phyloP scores from a whole-genome alignment of 2,888 invertebrate genomes.

The Hypomecis atomaria region DNA sequence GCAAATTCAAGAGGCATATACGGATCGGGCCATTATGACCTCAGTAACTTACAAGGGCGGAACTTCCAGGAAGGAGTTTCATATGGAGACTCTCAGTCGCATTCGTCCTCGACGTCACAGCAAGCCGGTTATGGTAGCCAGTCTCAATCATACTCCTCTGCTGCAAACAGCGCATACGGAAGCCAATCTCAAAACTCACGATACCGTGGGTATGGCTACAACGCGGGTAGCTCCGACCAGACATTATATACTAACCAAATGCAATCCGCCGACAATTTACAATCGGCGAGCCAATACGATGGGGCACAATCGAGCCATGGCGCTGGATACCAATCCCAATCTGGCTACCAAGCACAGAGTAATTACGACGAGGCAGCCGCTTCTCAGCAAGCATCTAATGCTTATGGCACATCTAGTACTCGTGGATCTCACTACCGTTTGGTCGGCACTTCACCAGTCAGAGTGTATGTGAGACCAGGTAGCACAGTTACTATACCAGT shows the following conservation, averaged over 20 bases:
- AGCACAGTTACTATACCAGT: slow-evolving; percentile 65
- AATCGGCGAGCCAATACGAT: slow-evolving; percentile 50
- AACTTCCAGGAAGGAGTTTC: slow-evolving; percentile 69
- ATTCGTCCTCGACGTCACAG: slow-evolving; percentile 47
- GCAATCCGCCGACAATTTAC: slow-evolving; percentile 52
- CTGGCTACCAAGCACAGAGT: slow-evolving; percentile 54
- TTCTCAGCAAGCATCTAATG: slow-evolving; percentile 44
- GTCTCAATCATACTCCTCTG: slow-evolving; percentile 35
- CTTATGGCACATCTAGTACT: slow-evolving; percentile 45
- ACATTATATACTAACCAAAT: slow-evolving; percentile 50
- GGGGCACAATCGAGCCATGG: slow-evolving; percentile 40
- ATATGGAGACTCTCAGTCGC: slow-evolving; percentile 51
- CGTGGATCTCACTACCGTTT: slow-evolving; percentile 53
- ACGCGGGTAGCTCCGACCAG: slow-evolving; percentile 44
- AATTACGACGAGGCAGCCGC: slow-evolving; percentile 47
- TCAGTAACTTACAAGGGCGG: slow-evolving; percentile 70
- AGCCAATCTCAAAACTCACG: slow-evolving; percentile 54
- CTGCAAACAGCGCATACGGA: slow-evolving; percentile 43
- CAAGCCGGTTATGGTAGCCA: slow-evolving; percentile 36
- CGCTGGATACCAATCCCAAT: slow-evolving; percentile 56
- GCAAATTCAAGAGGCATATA: slow-evolving; percentile 76
- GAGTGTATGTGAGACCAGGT: slow-evolving; percentile 68
- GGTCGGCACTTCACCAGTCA: slow-evolving; percentile 60
- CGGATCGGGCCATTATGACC: slow-evolving; percentile 70
- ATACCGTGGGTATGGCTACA: slow-evolving; percentile 47